Evolutionary conservation across 2,888 invertebrate species (phyloP).

Genomic region (Clistopyga incitator): DNA sequence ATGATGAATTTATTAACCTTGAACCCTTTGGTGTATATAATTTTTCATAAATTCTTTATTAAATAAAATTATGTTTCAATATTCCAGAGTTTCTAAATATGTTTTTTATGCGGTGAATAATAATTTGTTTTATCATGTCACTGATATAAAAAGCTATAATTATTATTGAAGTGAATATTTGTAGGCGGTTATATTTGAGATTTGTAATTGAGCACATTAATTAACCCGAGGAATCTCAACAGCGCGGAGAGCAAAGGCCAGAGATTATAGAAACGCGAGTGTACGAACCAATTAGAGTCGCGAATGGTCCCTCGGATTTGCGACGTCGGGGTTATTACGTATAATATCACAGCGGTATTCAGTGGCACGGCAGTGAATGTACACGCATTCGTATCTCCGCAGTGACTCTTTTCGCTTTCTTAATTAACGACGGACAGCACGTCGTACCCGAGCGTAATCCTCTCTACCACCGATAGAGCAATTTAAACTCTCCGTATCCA

Average conservation of each 20-base stretch:
- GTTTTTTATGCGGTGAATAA: no score
- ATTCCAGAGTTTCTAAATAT: no score
- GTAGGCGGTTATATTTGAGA: background rate
- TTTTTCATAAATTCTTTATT: no score
- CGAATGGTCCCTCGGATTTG: conserved; percentile 64
- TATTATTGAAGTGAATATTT: no score
- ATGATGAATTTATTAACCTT: no score
- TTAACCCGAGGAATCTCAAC: background rate
- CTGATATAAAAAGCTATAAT: no score
- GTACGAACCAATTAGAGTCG: conserved; percentile 72
- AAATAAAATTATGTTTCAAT: no score
- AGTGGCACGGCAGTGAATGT: conserved; percentile 60
- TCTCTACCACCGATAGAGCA: conserved; percentile 10
- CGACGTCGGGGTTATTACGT: conserved; percentile 28
- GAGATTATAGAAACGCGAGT: conserved; percentile 41
- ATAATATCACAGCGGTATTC: conserved; percentile 53
- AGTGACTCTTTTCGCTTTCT: conserved; percentile 70
- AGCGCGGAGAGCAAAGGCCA: background rate
- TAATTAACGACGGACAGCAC: conserved; percentile 74
- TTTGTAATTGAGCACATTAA: background rate
- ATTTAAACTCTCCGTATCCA: background rate
- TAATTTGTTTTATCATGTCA: no score
- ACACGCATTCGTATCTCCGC: conserved; percentile 13
- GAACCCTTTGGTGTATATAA: no score
- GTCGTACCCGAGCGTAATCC: conserved; percentile 34